These are phyloP conservation scores for Hipposideros larvatus DNA, from an alignment of 2,797 vertebrate genomes.

Conservation along the genomic window DNA sequence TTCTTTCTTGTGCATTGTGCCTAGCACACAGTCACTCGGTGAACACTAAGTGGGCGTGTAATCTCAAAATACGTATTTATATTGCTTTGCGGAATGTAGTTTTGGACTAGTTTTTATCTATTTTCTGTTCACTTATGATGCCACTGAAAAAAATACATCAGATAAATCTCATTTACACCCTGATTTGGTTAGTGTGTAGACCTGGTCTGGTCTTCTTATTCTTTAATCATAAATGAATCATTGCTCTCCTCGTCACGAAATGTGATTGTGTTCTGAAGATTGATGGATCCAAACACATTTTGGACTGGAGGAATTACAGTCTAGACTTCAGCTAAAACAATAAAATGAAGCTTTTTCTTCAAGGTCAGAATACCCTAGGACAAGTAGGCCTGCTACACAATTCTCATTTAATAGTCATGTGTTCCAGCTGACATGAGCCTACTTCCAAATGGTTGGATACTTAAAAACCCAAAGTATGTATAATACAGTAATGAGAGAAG, in stretches of 20 bases:
- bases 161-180: conserved; percentile 20
- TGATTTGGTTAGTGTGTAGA: conserved; percentile 52
- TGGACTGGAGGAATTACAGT: neutral
- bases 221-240: conserved; percentile 56
- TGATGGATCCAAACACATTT: conserved; percentile 18
- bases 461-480: neutral
- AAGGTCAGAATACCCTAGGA: conserved; percentile 62
- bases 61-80: neutral
- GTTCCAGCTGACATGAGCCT: neutral
- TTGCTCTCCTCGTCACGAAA: conserved; percentile 8
- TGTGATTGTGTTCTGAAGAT: conserved; percentile 41
- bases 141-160: conserved; percentile 21
- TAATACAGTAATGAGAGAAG: neutral
- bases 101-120: neutral
- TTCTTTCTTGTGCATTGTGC: neutral
- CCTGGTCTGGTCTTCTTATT: conserved; percentile 6
- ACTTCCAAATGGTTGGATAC: neutral
- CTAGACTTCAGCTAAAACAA: conserved; percentile 43
- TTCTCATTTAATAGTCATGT: conserved; percentile 62
- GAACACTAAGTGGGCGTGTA: neutral
- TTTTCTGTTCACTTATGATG: conserved; percentile 5
- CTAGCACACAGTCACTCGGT: neutral
- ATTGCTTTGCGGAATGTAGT: neutral
- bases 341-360: conserved; percentile 72
- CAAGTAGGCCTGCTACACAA: neutral